phyloP scores from a whole-genome alignment of 2,888 invertebrate genomes.

The Adelognathus sp. region DNA sequence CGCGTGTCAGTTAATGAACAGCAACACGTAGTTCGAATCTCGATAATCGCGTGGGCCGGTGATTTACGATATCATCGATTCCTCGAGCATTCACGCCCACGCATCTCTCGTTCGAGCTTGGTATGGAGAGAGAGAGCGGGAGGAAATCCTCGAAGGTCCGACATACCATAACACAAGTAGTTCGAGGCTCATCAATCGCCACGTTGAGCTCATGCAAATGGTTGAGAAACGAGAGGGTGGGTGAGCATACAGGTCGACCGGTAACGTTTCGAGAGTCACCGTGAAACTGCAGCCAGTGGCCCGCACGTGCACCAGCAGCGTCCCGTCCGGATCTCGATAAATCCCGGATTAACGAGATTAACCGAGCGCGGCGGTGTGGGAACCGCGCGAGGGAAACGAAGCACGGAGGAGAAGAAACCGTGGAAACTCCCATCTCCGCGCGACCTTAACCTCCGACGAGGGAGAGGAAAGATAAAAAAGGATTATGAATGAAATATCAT shows the following conservation, averaged over 20 bases:
- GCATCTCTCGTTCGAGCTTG: not conserved
- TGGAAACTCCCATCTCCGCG: not conserved
- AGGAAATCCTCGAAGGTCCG: not conserved
- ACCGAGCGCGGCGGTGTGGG: not conserved
- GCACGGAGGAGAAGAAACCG: not conserved
- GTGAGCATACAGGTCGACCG: not conserved
- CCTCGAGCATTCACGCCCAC: not conserved
- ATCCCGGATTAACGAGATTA: slow-evolving; percentile 61
- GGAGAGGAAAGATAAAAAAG: not conserved
- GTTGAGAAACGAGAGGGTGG: not conserved
- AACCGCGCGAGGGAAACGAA: slow-evolving; percentile 14
- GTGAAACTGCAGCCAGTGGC: not conserved
- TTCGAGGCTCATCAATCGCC: slow-evolving; percentile 48
- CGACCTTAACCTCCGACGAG: not conserved
- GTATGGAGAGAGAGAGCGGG: too few relatives aligned
- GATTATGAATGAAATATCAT: too few relatives aligned
- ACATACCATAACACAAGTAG: not conserved
- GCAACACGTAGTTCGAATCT: not conserved
- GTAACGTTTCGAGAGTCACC: slow-evolving; percentile 33
- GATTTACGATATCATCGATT: slow-evolving; percentile 13
- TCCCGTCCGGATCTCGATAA: slow-evolving; percentile 40
- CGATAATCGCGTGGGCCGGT: not conserved
- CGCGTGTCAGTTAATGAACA: too few relatives aligned
- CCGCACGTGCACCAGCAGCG: not conserved
- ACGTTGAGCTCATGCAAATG: slow-evolving; percentile 59